phyloP scores from a whole-genome alignment of 2,797 vertebrate genomes.

The Lutjanus argentimaculatus region DNA sequence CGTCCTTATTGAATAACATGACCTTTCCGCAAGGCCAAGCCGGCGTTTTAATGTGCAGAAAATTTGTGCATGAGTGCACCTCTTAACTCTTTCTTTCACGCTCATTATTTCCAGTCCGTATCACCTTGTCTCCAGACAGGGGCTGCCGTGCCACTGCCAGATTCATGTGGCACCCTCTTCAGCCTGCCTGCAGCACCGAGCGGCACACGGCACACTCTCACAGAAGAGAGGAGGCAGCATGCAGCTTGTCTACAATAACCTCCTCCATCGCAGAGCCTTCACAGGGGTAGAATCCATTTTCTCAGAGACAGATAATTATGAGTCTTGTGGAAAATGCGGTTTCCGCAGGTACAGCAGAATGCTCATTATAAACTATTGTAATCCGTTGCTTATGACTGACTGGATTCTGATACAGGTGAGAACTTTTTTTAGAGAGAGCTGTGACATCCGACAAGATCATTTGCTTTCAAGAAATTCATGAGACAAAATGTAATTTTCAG shows the following conservation, averaged over 20 bases:
- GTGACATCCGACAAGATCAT: slow-evolving; percentile 49
- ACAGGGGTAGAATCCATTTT: slow-evolving; percentile 58
- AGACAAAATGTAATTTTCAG: slow-evolving; percentile 36
- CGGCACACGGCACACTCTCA: slow-evolving; percentile 29
- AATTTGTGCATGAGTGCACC: slow-evolving; percentile 84
- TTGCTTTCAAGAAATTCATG: slow-evolving; percentile 42
- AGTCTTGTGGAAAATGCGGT: slow-evolving; percentile 39
- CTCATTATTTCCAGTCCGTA: slow-evolving; percentile 86
- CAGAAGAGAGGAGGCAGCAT: slow-evolving; percentile 16
- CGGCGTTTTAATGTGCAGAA: slow-evolving; percentile 81
- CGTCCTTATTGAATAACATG: slow-evolving; percentile 85
- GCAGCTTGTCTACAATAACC: slow-evolving; percentile 53
- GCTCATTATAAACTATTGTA: slow-evolving; percentile 62
- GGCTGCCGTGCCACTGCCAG: slow-evolving; percentile 70
- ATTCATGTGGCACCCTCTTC: slow-evolving; percentile 67
- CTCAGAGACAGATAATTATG: slow-evolving; percentile 59
- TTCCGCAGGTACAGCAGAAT: slow-evolving; percentile 36
- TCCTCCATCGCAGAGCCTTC: slow-evolving; percentile 36
- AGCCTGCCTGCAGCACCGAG: slow-evolving; percentile 60
- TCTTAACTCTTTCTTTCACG: slow-evolving; percentile 85
- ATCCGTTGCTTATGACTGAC: slow-evolving; percentile 50
- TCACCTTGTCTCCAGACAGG: slow-evolving; percentile 83
- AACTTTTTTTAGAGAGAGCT: slow-evolving; percentile 20
- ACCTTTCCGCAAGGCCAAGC: slow-evolving; percentile 85
- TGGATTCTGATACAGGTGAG: slow-evolving; percentile 51